Percentiles rank a stretch among this genome's conserved stretches.
Conservation (phyloP, 2,113 vertebrate species). For the Apteryx mantelli region DNA sequence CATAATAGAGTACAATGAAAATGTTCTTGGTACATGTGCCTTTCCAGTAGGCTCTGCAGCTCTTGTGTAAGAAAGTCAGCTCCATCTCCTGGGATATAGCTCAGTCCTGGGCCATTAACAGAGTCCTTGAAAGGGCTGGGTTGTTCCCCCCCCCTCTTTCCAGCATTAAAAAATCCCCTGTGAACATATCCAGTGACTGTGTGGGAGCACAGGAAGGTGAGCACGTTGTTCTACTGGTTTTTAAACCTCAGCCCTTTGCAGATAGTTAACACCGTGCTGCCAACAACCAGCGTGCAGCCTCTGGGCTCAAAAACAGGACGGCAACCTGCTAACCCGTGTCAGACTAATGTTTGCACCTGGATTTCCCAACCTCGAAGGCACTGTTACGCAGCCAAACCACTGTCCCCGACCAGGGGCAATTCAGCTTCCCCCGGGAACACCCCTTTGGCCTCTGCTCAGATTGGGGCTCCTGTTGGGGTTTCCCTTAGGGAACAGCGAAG, state of each 20-base stretch:
- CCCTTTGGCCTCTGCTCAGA: background rate
- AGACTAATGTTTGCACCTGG: background rate
- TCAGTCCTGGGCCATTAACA: conserved; percentile 4
- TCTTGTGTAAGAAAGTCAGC: background rate
- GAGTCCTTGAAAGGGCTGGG: conserved; percentile 13
- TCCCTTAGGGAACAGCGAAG: background rate
- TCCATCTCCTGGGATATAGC: conserved; percentile 1
- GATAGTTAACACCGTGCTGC: background rate
- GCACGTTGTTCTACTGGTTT: background rate
- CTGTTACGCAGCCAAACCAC: background rate
- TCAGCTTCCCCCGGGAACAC: background rate
- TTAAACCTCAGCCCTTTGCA: background rate
- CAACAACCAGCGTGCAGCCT: background rate
- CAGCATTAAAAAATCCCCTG: background rate
- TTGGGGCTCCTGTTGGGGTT: background rate
- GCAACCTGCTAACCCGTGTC: background rate
- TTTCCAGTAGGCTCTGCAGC: background rate
- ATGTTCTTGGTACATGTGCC: background rate
- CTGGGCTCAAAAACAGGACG: background rate
- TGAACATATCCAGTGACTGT: background rate
- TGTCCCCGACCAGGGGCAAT: background rate
- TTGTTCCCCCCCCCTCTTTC: background rate
- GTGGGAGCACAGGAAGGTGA: background rate
- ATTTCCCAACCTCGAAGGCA: background rate
- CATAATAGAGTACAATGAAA: background rate